Evolutionary conservation across 2,888 invertebrate species (phyloP).

Genomic region (Plagodis dolabraria): DNA sequence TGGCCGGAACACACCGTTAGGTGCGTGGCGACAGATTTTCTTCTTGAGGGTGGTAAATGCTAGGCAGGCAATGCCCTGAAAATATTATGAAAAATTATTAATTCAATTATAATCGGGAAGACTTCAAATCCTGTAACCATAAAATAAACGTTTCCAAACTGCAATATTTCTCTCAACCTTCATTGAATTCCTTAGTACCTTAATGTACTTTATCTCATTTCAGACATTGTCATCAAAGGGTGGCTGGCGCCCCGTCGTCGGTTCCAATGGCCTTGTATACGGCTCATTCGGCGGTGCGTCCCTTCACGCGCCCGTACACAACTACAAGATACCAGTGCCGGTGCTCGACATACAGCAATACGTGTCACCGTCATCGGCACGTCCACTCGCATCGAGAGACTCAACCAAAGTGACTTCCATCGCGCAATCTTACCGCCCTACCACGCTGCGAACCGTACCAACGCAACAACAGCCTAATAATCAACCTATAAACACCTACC

Average conservation of each 20-base stretch:
- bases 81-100: no score
- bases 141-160: no score
- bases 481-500: conserved; percentile 77
- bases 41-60: no score
- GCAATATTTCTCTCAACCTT: no score
- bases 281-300: conserved; percentile 65
- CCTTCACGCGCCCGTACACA: conserved; percentile 58
- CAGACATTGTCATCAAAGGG: conserved; percentile 82
- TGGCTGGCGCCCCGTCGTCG: conserved; percentile 87
- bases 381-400: conserved; percentile 70
- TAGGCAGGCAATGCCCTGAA: no score
- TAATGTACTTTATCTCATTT: conserved; percentile 40
- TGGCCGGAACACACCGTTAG: no score
- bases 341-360: conserved; percentile 61
- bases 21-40: no score
- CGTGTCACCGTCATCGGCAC: conserved; percentile 71
- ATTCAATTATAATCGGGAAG: no score
- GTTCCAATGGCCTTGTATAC: conserved; percentile 70
- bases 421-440: conserved; percentile 78
- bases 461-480: conserved; percentile 59
- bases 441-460: conserved; percentile 66
- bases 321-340: conserved; percentile 70
- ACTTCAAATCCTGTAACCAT: no score
- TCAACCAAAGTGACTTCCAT: conserved; percentile 74
- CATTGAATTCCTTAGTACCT: no score